Evolutionary conservation across 2,797 vertebrate species (phyloP).

Genomic region (Acanthurus lineatus): DNA sequence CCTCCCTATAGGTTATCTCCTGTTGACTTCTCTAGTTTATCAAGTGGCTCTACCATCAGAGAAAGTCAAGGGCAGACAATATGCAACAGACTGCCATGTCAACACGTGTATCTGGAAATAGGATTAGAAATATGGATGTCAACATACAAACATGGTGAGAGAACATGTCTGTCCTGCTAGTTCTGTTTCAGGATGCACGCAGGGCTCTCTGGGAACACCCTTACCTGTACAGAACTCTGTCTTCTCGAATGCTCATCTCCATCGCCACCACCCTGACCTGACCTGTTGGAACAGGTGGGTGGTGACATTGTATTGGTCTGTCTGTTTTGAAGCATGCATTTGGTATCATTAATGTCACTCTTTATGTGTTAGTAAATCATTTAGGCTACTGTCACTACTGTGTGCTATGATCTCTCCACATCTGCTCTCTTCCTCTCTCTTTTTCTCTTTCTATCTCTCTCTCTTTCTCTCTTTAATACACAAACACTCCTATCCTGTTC

Average conservation of each 20-base stretch:
- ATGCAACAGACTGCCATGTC: slow-evolving; percentile 86
- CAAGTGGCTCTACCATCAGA: slow-evolving; percentile 54
- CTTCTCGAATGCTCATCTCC: slow-evolving; percentile 84
- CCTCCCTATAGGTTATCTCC: not conserved
- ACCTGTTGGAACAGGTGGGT: slow-evolving; percentile 46
- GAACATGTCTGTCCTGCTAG: slow-evolving; percentile 65
- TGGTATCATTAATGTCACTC: slow-evolving; percentile 85
- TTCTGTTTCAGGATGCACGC: slow-evolving; percentile 69
- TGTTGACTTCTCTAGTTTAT: slow-evolving; percentile 25
- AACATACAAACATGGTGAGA: slow-evolving; percentile 59
- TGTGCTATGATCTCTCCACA: slow-evolving; percentile 75
- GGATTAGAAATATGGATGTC: slow-evolving; percentile 38
- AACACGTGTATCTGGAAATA: slow-evolving; percentile 59
- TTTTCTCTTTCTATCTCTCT: not conserved
- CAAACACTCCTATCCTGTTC: slow-evolving; percentile 56
- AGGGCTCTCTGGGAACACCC: slow-evolving; percentile 82
- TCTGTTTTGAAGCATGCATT: slow-evolving; percentile 87
- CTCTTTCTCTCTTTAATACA: slow-evolving; percentile 8
- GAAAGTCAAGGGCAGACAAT: slow-evolving; percentile 79
- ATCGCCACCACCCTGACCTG: slow-evolving; percentile 48
- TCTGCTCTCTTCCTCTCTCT: slow-evolving; percentile 49
- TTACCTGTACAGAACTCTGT: slow-evolving; percentile 88
- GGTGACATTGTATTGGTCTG: slow-evolving; percentile 81
- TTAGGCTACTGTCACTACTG: slow-evolving; percentile 82
- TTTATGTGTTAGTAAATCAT: slow-evolving; percentile 84